These are phyloP conservation scores for Coccyzus lansbergi DNA, from an alignment of 2,797 vertebrate species.

Conservation along the genomic window DNA sequence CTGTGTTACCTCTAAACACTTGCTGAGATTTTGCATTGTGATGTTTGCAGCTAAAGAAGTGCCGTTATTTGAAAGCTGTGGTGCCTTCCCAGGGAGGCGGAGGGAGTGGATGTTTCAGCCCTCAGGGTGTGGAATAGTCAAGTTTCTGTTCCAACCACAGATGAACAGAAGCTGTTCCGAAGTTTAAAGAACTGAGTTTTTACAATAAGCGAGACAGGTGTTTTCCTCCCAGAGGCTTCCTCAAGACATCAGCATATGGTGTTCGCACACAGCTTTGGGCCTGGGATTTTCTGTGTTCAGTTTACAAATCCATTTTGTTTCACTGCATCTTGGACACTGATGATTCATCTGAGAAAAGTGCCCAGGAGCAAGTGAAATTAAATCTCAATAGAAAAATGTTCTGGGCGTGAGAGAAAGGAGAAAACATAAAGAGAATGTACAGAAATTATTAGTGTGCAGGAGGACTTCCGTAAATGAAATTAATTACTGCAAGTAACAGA, in stretches of 20 bases:
- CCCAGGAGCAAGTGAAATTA: background rate
- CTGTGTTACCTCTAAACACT: rapidly evolving
- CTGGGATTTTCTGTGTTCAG: background rate
- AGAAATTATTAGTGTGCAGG: background rate
- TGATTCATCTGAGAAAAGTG: background rate
- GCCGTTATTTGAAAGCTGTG: background rate
- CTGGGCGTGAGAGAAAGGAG: background rate
- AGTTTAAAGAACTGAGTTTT: background rate
- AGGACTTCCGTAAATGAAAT: background rate
- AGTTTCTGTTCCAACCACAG: background rate
- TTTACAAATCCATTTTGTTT: background rate
- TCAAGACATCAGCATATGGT: background rate
- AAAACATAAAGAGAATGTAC: background rate
- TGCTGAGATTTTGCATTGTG: background rate
- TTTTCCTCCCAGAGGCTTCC: background rate
- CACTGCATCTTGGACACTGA: background rate
- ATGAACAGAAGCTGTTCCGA: background rate
- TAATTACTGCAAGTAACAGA: background rate
- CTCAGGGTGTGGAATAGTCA: background rate
- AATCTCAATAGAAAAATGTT: background rate
- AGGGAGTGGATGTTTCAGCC: background rate
- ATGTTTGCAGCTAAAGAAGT: background rate
- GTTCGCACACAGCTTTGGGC: background rate
- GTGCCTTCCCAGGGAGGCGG: background rate
- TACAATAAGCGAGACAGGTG: background rate